phyloP scores from a whole-genome alignment of 2,888 invertebrate species.

The Amphipoea oculea region DNA sequence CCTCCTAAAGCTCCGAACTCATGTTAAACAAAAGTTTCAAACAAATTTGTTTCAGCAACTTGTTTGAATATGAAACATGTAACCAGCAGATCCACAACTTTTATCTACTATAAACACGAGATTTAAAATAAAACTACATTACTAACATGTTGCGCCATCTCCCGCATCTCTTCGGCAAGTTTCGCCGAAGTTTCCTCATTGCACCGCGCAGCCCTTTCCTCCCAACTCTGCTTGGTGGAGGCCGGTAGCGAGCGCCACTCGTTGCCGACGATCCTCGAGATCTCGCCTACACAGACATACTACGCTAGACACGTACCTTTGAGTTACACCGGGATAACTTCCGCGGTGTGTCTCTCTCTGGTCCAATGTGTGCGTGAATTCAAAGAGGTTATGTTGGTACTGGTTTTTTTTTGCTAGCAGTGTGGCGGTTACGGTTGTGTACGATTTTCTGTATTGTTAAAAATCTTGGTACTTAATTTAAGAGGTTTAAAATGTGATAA shows the following conservation, averaged over 20 bases:
- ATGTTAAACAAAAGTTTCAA: constrained; percentile 9
- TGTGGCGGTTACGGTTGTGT: constrained; percentile 50
- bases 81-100: neutral
- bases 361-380: constrained; percentile 61
- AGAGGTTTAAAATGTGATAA: neutral
- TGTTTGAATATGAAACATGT: neutral
- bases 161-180: constrained; percentile 89
- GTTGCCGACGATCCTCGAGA: constrained; percentile 93
- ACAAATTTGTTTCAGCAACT: neutral
- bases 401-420: constrained; percentile 32
- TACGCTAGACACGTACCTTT: constrained; percentile 66
- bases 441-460: constrained; percentile 12
- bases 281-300: constrained; percentile 87
- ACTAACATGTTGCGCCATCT: constrained; percentile 85
- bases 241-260: constrained; percentile 98
- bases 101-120: neutral
- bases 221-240: constrained; percentile 97
- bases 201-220: constrained; percentile 96
- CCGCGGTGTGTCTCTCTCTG: constrained; percentile 61
- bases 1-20: neutral
- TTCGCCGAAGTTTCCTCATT: constrained; percentile 96
- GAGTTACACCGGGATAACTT: constrained; percentile 52
- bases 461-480: neutral
- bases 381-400: constrained; percentile 53
- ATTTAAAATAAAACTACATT: constrained; percentile 3